phyloP scores from a whole-genome alignment of 2,113 vertebrate genomes.

The Rhinichthys klamathensis region DNA sequence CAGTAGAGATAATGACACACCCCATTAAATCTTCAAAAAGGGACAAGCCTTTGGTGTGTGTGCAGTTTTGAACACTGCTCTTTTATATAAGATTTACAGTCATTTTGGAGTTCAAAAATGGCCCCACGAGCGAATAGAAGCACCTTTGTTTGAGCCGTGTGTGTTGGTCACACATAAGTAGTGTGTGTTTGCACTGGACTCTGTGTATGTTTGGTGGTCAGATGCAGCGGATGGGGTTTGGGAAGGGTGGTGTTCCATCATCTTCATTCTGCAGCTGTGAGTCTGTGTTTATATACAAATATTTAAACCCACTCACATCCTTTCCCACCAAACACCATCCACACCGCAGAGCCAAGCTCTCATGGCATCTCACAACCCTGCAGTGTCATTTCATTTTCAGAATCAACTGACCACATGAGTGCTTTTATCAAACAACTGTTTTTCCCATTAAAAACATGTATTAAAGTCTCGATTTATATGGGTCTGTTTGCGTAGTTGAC shows the following conservation, averaged over 20 bases:
- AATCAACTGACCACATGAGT: neutral
- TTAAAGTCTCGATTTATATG: too few relatives aligned
- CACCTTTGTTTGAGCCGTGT: conserved; percentile 49
- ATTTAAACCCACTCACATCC: conserved; percentile 60
- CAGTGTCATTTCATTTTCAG: neutral
- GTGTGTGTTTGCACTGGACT: conserved; percentile 54
- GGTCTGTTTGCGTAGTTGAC: neutral
- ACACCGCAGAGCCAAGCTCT: conserved; percentile 46
- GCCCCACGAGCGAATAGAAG: conserved; percentile 32
- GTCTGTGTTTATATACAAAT: conserved; percentile 61
- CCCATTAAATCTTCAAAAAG: conserved; percentile 54
- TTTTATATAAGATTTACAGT: conserved; percentile 20
- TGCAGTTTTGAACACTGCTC: conserved; percentile 1
- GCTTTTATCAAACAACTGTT: neutral
- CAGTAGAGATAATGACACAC: conserved; percentile 66
- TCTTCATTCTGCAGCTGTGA: conserved; percentile 74
- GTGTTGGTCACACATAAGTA: conserved; percentile 24
- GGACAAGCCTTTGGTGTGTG: conserved; percentile 11
- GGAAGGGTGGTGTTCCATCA: conserved; percentile 60
- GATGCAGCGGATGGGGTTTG: conserved; percentile 70
- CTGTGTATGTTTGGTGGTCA: conserved; percentile 66
- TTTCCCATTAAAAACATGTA: neutral
- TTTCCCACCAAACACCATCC: conserved; percentile 53
- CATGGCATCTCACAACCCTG: conserved; percentile 44
- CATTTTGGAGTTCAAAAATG: conserved; percentile 7